phyloP scores from a whole-genome alignment of 2,113 vertebrate genomes.

The Struthio camelus region DNA sequence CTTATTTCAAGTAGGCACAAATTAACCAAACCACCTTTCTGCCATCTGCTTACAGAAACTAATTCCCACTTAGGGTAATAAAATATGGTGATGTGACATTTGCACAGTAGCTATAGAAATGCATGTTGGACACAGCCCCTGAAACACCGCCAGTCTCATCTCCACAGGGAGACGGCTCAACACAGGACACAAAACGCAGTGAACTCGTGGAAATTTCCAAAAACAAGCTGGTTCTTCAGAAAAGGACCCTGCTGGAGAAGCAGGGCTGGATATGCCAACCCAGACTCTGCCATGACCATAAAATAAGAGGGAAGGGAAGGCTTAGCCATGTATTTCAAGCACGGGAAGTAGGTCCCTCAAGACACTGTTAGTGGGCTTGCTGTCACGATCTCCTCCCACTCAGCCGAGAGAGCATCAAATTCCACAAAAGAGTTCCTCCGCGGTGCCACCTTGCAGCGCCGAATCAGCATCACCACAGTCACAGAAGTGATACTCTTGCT shows the following conservation, averaged over 20 bases:
- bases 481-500: neutral
- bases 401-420: neutral
- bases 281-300: neutral
- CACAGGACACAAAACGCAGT: neutral
- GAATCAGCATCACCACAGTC: fast-evolving
- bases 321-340: neutral
- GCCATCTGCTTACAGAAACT: neutral
- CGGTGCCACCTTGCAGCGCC: no score
- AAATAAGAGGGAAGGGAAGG: neutral
- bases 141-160: neutral
- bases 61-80: neutral
- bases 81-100: neutral
- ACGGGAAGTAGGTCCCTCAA: neutral
- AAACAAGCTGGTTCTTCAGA: neutral
- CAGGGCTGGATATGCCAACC: neutral
- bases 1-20: neutral
- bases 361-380: neutral
- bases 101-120: neutral
- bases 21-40: neutral
- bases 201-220: neutral
- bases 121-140: neutral
- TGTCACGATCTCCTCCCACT: neutral
- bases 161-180: fast-evolving
- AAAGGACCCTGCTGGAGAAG: neutral
- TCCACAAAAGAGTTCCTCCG: neutral